Evolutionary conservation across 2,113 vertebrate species (phyloP).

Genomic region (Ia io): DNA sequence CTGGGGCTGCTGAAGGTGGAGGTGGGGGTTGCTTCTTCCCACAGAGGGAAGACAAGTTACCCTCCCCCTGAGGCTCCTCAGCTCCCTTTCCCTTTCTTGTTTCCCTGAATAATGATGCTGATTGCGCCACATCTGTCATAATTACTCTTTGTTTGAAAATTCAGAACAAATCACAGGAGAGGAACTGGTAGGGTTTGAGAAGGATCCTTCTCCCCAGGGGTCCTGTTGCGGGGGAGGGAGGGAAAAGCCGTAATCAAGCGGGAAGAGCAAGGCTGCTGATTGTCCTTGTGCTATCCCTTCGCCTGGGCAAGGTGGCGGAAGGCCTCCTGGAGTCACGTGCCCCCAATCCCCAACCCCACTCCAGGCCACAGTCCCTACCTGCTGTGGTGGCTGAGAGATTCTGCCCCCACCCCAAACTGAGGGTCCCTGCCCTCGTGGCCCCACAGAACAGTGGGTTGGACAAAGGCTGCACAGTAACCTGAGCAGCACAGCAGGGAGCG

Average conservation of each 20-base stretch:
- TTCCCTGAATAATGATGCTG: constrained; percentile 72
- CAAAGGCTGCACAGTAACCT: background rate
- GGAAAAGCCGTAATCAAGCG: constrained; percentile 38
- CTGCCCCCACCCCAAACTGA: background rate
- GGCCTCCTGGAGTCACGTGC: background rate
- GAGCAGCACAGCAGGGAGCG: background rate
- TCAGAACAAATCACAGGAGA: constrained; percentile 79
- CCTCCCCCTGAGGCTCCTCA: background rate
- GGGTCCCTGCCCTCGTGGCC: background rate
- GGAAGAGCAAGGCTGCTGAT: constrained; percentile 8
- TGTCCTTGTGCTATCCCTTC: constrained; percentile 57
- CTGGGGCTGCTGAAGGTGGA: background rate
- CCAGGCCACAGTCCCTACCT: background rate
- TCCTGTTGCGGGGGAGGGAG: background rate
- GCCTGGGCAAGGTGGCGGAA: background rate
- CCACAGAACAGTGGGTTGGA: background rate
- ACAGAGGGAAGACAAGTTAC: constrained; percentile 39
- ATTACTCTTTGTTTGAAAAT: constrained; percentile 80
- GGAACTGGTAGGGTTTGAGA: constrained; percentile 52
- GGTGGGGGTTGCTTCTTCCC: constrained; percentile 13
- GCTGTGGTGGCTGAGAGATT: background rate
- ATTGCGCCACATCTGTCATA: constrained; percentile 77
- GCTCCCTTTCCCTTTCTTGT: constrained; percentile 71
- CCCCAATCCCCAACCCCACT: no score
- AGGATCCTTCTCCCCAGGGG: constrained; percentile 68